A percentile compares a stretch with the other conserved stretches of the same genome.
phyloP scores from a whole-genome alignment of 2,113 vertebrate species.

The Xyrauchen texanus region DNA sequence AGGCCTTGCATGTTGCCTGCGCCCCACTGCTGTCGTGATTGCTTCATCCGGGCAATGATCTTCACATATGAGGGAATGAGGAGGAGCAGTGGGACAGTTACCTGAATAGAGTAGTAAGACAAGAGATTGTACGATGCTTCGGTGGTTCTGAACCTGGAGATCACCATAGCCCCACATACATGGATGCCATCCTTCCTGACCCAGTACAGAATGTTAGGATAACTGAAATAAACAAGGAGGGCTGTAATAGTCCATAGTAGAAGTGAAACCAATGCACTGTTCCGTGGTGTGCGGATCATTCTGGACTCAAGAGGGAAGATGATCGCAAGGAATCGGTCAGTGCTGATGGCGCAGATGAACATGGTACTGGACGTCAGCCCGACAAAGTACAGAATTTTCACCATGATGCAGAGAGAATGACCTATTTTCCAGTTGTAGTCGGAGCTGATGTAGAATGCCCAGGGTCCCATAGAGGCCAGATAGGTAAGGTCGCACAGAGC shows the following conservation, averaged over 20 bases:
- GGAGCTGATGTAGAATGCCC: constrained; percentile 36
- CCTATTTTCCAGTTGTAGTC: constrained; percentile 52
- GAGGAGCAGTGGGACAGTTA: constrained; percentile 51
- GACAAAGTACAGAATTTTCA: constrained; percentile 46
- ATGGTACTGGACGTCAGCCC: constrained; percentile 56
- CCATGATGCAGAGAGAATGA: constrained; percentile 23
- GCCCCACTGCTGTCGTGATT: constrained; percentile 47
- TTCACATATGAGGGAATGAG: constrained; percentile 53
- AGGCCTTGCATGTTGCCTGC: constrained; percentile 11
- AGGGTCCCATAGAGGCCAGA: constrained; percentile 47
- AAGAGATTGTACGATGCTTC: constrained; percentile 49
- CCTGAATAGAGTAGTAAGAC: constrained; percentile 56
- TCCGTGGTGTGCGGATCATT: constrained; percentile 47
- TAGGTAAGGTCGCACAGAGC: constrained; percentile 56
- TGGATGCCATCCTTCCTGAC: constrained; percentile 21
- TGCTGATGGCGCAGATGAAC: constrained; percentile 55
- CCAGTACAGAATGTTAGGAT: constrained; percentile 50
- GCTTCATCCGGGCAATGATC: constrained; percentile 47
- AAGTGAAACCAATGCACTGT: constrained; percentile 47
- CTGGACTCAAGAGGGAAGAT: constrained; percentile 51
- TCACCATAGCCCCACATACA: constrained; percentile 47
- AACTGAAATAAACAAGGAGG: constrained; percentile 54
- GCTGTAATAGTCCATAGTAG: constrained; percentile 50
- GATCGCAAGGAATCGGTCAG: constrained; percentile 53
- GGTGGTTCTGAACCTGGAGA: constrained; percentile 6